Base-by-base conservation (phyloP, 2,113 vertebrate species). In the Rallus limicola region DNA sequence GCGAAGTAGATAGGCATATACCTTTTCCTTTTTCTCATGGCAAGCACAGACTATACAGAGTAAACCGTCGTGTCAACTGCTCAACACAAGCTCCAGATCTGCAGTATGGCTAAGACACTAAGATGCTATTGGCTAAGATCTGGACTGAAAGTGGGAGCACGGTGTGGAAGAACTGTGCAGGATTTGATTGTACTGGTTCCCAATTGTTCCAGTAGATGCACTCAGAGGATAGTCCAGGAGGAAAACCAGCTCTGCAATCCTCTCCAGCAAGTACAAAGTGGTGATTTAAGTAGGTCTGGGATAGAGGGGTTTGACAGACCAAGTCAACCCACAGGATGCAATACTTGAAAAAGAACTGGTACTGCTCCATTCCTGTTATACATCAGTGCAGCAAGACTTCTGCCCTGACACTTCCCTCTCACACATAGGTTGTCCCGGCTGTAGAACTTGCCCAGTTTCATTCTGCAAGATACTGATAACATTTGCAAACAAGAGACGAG, bases 401-500 rank as follows among this genome's bases (percentile, higher is more conserved):
- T 77, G 2, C 64, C 60, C 59, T 70, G 56, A 92, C 52, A 48
- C 34, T 74, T 93, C 28, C 5, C 34, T 55, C 88, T 93, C 59
- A 88, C 36, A 58, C 53, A 68, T 92, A 70, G 67, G 82, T 82
- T 1, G 0, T 75, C 48, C 44, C 16, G 11, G 74, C 78, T 91
- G 93, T 44, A 92, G 72, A 94, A 97, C 89, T 91, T 0, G 56
- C 38, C 58, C 18, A 56, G 91, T 91, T 86, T 95, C 86, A 89
- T 95, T 95, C 84, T 93, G 62, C 50, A 88, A 81, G 50, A 29
- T 59, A 44, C 42, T 53, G 81, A 75, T 92, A 92, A 82, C 65
- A 82, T 44, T 95, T 95, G 83, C 86, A 93, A 92, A 88, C 36
- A 90, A 75, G 68, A 92, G 38, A 67, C 74, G 84, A 93, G 46